Evolutionary conservation across 2,113 vertebrate genomes (phyloP).

Genomic region (Probosciger aterrimus): DNA sequence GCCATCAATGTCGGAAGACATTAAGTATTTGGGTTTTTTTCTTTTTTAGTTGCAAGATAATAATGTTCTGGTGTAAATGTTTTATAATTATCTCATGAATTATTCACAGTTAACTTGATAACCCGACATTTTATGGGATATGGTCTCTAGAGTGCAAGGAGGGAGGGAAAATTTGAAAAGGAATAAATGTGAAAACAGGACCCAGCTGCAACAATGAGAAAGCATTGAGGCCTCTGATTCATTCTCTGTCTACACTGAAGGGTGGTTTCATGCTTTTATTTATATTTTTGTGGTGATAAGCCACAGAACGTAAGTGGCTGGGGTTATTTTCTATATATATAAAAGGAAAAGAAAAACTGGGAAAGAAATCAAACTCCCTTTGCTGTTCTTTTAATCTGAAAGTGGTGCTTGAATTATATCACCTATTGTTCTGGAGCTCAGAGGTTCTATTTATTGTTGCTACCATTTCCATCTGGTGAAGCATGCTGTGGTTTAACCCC

Average conservation of each 20-base stretch:
- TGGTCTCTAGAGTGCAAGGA: slow-evolving; percentile 12
- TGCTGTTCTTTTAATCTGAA: slow-evolving; percentile 17
- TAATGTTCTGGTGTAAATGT: slow-evolving; percentile 64
- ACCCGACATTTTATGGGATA: slow-evolving; percentile 24
- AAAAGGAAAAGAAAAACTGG: not conserved
- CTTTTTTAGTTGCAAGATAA: slow-evolving; percentile 31
- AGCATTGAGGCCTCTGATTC: slow-evolving; percentile 21
- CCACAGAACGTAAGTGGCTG: slow-evolving; percentile 4
- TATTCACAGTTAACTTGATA: slow-evolving; percentile 62
- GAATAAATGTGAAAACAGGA: slow-evolving; percentile 34
- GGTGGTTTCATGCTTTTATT: slow-evolving; percentile 37
- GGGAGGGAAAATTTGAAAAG: slow-evolving; percentile 30
- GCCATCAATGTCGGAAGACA: not conserved
- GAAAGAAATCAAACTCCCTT: slow-evolving; percentile 11
- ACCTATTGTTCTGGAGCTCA: not conserved
- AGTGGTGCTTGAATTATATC: slow-evolving; percentile 18
- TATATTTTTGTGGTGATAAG: slow-evolving; percentile 33
- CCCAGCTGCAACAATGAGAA: slow-evolving; percentile 45
- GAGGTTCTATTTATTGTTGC: slow-evolving; percentile 1
- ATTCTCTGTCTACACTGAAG: slow-evolving; percentile 19
- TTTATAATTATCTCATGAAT: slow-evolving; percentile 70
- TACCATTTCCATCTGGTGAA: not conserved
- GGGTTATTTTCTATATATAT: slow-evolving; percentile 37
- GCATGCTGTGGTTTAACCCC: not conserved
- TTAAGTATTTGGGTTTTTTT: not conserved